Percentiles rank a stretch among this genome's conserved stretches.
Evolutionary conservation across 2,797 vertebrate genomes (phyloP).

Genomic region (Lacerta viridis): DNA sequence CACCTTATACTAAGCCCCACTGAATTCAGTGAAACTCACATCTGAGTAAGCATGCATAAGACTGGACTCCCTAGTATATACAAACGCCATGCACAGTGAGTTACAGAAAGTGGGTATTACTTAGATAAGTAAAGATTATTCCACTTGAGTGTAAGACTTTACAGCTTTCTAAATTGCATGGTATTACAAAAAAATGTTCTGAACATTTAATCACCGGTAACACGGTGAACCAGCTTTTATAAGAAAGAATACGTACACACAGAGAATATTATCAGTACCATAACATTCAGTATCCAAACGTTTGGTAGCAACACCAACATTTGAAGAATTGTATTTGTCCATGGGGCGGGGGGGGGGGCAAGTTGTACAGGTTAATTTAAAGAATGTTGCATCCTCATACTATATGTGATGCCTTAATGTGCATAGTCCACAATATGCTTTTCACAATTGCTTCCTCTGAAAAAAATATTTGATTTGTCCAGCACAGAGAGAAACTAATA

Average conservation of each 20-base stretch:
- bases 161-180: background rate
- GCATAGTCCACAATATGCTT: conserved; percentile 12
- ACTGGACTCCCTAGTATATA: background rate
- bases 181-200: conserved; percentile 29
- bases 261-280: background rate
- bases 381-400: conserved; percentile 51
- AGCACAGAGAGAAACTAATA: conserved; percentile 58
- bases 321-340: background rate
- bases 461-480: conserved; percentile 51
- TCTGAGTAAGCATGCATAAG: background rate
- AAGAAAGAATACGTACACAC: background rate
- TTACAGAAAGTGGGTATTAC: background rate
- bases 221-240: background rate
- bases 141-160: background rate
- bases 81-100: background rate
- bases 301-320: conserved; percentile 8
- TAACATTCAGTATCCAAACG: accelerated
- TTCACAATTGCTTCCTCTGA: conserved; percentile 45
- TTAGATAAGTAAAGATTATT: too few relatives aligned
- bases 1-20: background rate
- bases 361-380: conserved; percentile 29
- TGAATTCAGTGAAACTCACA: too few relatives aligned
- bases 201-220: background rate
- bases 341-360: background rate
- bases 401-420: conserved; percentile 24